phyloP scores from a whole-genome alignment of 2,888 invertebrate species.

The Gonocerus acuteangulatus region DNA sequence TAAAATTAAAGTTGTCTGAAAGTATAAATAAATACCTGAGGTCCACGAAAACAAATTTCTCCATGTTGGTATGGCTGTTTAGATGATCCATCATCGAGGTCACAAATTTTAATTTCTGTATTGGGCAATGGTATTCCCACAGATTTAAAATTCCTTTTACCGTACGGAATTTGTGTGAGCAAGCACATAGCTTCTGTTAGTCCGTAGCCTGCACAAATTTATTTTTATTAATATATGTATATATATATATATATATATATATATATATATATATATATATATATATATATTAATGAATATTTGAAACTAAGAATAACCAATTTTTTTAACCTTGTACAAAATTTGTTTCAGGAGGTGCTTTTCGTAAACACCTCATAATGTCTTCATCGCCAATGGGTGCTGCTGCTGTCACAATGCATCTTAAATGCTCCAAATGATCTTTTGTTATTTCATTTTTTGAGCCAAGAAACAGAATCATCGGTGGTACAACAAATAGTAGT shows the following conservation, averaged over 20 bases:
- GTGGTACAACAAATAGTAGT: slow-evolving; percentile 1
- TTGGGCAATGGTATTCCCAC: slow-evolving; percentile 55
- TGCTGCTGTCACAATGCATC: slow-evolving; percentile 25
- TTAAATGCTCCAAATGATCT: slow-evolving; percentile 30
- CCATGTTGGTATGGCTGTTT: slow-evolving; percentile 58
- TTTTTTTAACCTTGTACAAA: slow-evolving; percentile 3
- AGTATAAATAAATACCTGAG: slow-evolving; percentile 58
- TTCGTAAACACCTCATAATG: slow-evolving; percentile 10
- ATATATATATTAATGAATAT: too few species aligned
- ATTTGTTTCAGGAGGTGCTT: neutral
- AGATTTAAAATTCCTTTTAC: slow-evolving; percentile 44
- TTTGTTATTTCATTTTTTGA: slow-evolving; percentile 15
- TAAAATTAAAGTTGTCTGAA: too few species aligned
- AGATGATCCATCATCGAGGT: slow-evolving; percentile 50
- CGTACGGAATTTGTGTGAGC: slow-evolving; percentile 52
- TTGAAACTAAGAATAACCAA: too few species aligned
- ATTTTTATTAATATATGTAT: too few species aligned
- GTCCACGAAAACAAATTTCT: slow-evolving; percentile 64
- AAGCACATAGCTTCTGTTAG: slow-evolving; percentile 55
- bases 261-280: too few species aligned
- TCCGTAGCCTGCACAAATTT: slow-evolving; percentile 42
- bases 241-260: too few species aligned
- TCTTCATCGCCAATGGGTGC: slow-evolving; percentile 31
- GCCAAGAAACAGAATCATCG: slow-evolving; percentile 30
- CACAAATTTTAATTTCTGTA: slow-evolving; percentile 59